These are phyloP conservation scores for Dioctria rufipes DNA, from an alignment of 2,888 invertebrate species.

Conservation along the genomic window DNA sequence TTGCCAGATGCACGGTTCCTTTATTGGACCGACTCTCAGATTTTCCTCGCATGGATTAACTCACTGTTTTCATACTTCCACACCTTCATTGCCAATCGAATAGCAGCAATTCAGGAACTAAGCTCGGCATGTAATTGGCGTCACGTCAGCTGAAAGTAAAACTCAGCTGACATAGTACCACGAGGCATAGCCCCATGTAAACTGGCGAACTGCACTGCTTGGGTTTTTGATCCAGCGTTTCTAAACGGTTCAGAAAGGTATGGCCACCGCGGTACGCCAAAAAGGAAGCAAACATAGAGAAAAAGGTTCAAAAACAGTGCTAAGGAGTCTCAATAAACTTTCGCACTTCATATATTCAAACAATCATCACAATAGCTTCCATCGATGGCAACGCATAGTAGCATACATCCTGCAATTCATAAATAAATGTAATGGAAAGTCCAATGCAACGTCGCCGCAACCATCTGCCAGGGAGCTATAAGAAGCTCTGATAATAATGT, in stretches of 20 bases:
- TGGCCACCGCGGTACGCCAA: too few relatives aligned
- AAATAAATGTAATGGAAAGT: neutral
- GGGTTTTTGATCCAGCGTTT: too few relatives aligned
- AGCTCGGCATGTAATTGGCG: conserved; percentile 47
- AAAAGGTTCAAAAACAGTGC: neutral
- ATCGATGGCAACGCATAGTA: neutral
- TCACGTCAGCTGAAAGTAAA: conserved; percentile 54
- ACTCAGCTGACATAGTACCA: conserved; percentile 58
- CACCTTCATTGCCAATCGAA: conserved; percentile 59
- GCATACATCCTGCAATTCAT: neutral
- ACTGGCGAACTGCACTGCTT: too few relatives aligned
- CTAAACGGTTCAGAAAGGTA: neutral
- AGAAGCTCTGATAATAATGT: neutral
- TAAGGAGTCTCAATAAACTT: neutral
- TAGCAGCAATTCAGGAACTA: conserved; percentile 54
- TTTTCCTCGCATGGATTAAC: conserved; percentile 58
- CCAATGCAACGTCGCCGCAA: neutral
- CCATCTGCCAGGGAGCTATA: neutral
- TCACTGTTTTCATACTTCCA: conserved; percentile 51
- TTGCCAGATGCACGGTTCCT: too few relatives aligned
- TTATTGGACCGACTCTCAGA: conserved; percentile 61
- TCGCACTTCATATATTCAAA: neutral
- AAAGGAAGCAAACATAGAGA: too few relatives aligned
- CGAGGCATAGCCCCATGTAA: conserved; percentile 53
- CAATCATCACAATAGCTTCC: too few relatives aligned